Evolutionary conservation across 2,888 invertebrate species (phyloP), one percentile per base, ranked within the genome.

Genomic region (Acronicta leporina): DNA sequence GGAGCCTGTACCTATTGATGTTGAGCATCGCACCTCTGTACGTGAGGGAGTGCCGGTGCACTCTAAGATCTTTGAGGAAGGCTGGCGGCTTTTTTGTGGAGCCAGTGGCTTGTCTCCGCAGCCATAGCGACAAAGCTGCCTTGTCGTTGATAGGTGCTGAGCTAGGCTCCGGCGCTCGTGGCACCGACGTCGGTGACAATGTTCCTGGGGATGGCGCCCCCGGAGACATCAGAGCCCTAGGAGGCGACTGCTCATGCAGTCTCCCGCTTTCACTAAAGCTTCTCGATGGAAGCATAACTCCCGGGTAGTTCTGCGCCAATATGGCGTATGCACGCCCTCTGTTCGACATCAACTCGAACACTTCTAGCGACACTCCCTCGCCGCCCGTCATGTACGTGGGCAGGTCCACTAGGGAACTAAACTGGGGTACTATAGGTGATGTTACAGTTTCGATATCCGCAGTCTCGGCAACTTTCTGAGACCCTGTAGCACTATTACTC

Each of bases 21-120:
- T 97, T 97, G 59, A 98, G 91, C 97, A 98, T 97, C 0, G 98
- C 98, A 20, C 97, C 97, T 66, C 98, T 95, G 82, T 98, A 97
- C 2, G 97, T 97, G 54, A 98, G 92, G 45, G 97, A 97, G 81
- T 97, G 96, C 54, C 97, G 92, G 80, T 97, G 97, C 68, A 97
- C 95, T 59, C 97, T 90, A 69, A 97, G 87, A 84, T 97, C 97
- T 82, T 96, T 96, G 53, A 97, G 92, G 87, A 96, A 97, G 0
- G 97, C 96, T 2, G 96, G 95, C 0, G 96, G 96, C 58, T 94
- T 90, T 87, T 94, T 89, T 63, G 95, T 87, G 43, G 79, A 90
- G 77, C 64, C 95, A 73, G 58, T 90, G 79, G 92, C 94, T 54
- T 95, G 94, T 14, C 95, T 92, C 70, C 94, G 94, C 67, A 96